Percentiles rank a stretch among this genome's conserved stretches.
These are phyloP conservation scores for Polypterus senegalus DNA, from an alignment of 2,113 vertebrate species.

Conservation along the genomic window DNA sequence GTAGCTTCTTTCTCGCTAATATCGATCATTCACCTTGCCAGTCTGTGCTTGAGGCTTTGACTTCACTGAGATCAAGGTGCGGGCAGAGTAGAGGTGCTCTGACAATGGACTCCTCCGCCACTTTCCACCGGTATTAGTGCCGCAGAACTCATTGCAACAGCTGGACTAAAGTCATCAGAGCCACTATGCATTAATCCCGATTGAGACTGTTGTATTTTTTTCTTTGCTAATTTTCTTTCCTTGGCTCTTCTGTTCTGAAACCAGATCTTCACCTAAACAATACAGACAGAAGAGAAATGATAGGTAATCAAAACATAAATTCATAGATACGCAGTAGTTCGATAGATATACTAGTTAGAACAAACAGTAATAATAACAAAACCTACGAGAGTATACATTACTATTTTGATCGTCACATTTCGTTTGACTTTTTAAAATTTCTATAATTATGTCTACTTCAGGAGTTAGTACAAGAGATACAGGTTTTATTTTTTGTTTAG, in stretches of 20 bases:
- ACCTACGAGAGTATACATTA: too few species aligned
- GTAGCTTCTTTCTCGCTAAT: too few species aligned
- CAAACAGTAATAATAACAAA: too few species aligned
- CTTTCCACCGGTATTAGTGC: constrained; percentile 3
- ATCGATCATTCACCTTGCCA: too few species aligned
- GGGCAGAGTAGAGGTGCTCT: constrained; percentile 18
- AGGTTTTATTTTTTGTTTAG: too few species aligned
- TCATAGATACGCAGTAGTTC: neutral
- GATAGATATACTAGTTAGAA: too few species aligned
- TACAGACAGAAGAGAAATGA: too few species aligned
- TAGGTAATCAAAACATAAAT: neutral
- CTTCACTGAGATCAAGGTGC: constrained; percentile 29
- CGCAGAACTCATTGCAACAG: constrained; percentile 33
- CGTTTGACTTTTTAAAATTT: too few species aligned
- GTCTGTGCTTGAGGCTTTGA: neutral
- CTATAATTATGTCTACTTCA: too few species aligned
- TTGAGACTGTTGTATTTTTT: constrained; percentile 53
- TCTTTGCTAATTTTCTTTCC: constrained; percentile 64
- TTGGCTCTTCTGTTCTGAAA: constrained; percentile 64
- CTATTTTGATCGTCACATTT: too few species aligned
- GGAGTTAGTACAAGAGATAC: too few species aligned
- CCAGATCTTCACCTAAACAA: constrained; percentile 60
- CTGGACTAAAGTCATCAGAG: constrained; percentile 44
- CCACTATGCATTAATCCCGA: constrained; percentile 31
- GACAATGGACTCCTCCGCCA: constrained; percentile 29